phyloP scores from a whole-genome alignment of 1,140 invertebrate genomes.

The Bombus picipes region DNA sequence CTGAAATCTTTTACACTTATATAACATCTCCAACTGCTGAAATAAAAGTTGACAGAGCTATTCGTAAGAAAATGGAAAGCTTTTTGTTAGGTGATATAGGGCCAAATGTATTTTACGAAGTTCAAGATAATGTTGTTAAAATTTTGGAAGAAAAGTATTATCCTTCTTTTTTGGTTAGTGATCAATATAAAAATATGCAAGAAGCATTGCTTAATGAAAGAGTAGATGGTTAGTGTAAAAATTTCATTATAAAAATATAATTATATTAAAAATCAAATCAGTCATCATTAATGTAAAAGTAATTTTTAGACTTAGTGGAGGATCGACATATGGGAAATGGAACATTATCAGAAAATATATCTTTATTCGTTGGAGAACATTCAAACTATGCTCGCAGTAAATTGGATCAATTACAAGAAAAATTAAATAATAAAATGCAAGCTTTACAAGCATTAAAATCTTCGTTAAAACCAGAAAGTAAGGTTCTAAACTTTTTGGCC shows the following conservation, averaged over 20 bases:
- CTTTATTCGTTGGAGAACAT: slow-evolving; percentile 88
- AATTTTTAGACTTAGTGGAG: slow-evolving; percentile 71
- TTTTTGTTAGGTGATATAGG: slow-evolving; percentile 94
- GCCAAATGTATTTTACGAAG: slow-evolving; percentile 94
- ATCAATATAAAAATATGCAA: slow-evolving; percentile 91
- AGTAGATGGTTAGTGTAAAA: slow-evolving; percentile 79
- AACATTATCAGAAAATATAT: slow-evolving; percentile 72
- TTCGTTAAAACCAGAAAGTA: slow-evolving; percentile 90
- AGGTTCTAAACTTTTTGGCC: slow-evolving; percentile 89
- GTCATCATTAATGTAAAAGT: slow-evolving; percentile 16
- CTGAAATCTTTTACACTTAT: slow-evolving; percentile 95
- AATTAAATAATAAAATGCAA: slow-evolving; percentile 90
- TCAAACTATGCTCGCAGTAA: slow-evolving; percentile 92
- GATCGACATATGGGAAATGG: slow-evolving; percentile 74
- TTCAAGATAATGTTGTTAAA: slow-evolving; percentile 90
- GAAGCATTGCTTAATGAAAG: slow-evolving; percentile 87
- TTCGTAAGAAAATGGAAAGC: slow-evolving; percentile 92
- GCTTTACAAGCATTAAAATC: slow-evolving; percentile 90
- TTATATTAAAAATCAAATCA: not conserved
- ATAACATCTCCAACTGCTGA: slow-evolving; percentile 90
- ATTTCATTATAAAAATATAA: not conserved
- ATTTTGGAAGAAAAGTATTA: slow-evolving; percentile 94
- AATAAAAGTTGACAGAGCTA: slow-evolving; percentile 90
- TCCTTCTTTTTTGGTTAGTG: slow-evolving; percentile 92
- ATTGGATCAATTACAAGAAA: slow-evolving; percentile 90